Base-by-base conservation (phyloP, 2,113 vertebrate genomes). In the Macquaria australasica region DNA sequence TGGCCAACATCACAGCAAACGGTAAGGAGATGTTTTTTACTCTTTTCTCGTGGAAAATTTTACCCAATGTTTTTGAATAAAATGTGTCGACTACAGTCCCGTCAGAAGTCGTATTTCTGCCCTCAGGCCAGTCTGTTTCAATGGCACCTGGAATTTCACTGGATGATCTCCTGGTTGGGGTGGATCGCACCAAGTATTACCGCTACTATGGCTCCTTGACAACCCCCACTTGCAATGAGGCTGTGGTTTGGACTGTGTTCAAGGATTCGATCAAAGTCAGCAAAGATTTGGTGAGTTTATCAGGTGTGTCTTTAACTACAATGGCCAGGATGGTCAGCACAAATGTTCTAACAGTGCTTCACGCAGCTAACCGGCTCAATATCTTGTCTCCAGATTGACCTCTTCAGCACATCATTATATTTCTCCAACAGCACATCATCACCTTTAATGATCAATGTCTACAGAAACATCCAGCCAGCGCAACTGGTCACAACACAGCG, bases 231-330 rank as follows among this genome's bases (percentile, higher is more conserved):
- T 96, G 96, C 58, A 25, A 93, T 0, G 94, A 96, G 80, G 90
- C 73, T 2, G 96, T 96, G 8, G 68, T 96, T 16, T 96, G 96
- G 96, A 96, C 96, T 0, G 84, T 96, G 64, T 96, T 96, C 74
- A 92, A 95, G 45, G 89, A 96, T 0, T 8, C 95, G 0, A 88
- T 96, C 59, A 81, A 80, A 93, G 82, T 96, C 90, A 94, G 93
- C 81, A 58, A 23, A 28, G 82, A 95, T 25, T 2, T 95, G 90
- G 95, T 96, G 70, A 81, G 93, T 85, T 21, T 45, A 55, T 1
- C 7, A 11, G 18, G 11, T 50, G 20, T 11, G 1, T 25, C 2
- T 14, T 48, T 18, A 7, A 23, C 2, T 14, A 23, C 25, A 48
- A 4, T 45, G 12, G 3, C 23, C 23, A 14, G 41, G 5, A 9